Evolutionary conservation across 2,888 invertebrate species (phyloP), one percentile per base, ranked within the genome.

Genomic region (Pseudoips prasinana): DNA sequence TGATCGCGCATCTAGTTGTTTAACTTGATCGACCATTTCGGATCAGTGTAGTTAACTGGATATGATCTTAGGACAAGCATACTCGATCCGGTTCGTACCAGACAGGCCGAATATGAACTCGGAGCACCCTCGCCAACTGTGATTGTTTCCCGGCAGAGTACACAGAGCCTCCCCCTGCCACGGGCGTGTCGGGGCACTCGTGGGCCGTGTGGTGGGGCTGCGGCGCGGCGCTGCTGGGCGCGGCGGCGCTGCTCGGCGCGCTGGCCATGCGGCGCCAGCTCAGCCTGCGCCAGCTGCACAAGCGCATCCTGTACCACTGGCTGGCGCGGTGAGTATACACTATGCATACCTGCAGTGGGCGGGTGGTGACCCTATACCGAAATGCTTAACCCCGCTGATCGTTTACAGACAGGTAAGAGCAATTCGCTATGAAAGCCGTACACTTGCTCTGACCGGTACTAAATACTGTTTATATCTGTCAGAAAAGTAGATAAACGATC

Each of bases 241-340:
- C 37, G 28, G 43, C 33, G 44, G 33, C 32, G 29, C 6, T 14
- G 27, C 3, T 26, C 38, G 34, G 38, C 9, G 25, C 44, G 34
- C 33, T 31, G 29, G 28, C 22, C 34, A 38, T 10, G 25, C 45
- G 33, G 32, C 32, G 29, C 29, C 23, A 33, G 22, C 22, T 44
- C 34, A 51, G 25, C 39, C 17, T 27, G 22, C 22, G 37, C 17
- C n/a, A 8, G 36, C 36, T 28, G 34, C 34, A 50, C 39, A 62
- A 66, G 48, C 43, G 31, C 4, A 58, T 65, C 41, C 53, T 60
- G 30, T 25, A 29, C 10, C 24, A 35, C 8, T 71, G 66, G 73
- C 19, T 34, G 8, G 28, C 26, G 30, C 56, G 61, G 70, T 65
- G 27, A 37, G 40, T 18, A 20, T 23, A 8, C 31, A 27, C n/a